Percentiles rank a stretch among this genome's conserved stretches.
These are phyloP conservation scores for Lacanobia oleracea DNA, from an alignment of 2,888 invertebrate species.

Conservation along the genomic window DNA sequence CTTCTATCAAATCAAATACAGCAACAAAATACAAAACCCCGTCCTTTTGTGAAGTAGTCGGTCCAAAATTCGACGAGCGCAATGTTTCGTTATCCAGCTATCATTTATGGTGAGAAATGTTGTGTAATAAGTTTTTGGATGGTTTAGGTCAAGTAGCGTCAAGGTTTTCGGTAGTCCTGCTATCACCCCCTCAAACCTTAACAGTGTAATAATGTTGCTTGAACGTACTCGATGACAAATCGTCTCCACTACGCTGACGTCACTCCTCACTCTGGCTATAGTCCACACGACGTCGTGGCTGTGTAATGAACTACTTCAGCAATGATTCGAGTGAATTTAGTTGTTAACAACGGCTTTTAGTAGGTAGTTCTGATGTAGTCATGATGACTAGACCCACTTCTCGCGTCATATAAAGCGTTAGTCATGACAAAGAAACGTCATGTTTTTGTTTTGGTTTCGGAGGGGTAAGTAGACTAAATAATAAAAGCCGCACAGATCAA, in stretches of 20 bases:
- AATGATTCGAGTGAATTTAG: conserved; percentile 35
- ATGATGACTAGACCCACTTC: conserved; percentile 14
- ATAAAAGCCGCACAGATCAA: too few relatives aligned
- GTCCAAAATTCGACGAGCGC: too few relatives aligned
- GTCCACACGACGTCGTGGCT: conserved; percentile 13
- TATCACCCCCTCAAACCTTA: background rate
- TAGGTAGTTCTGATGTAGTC: too few relatives aligned
- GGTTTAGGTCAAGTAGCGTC: too few relatives aligned
- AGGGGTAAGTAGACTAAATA: too few relatives aligned
- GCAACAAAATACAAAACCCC: too few relatives aligned
- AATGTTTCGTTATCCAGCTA: too few relatives aligned
- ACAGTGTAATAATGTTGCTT: background rate
- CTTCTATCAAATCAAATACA: too few relatives aligned
- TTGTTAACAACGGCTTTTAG: conserved; percentile 36
- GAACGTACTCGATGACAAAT: conserved; percentile 28
- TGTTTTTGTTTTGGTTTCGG: background rate
- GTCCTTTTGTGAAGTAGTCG: too few relatives aligned
- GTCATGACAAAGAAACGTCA: background rate
- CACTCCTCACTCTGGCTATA: conserved; percentile 10
- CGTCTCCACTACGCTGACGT: conserved; percentile 8
- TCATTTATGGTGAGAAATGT: too few relatives aligned
- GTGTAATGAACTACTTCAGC: conserved; percentile 15
- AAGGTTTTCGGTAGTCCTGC: too few relatives aligned
- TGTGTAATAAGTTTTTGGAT: too few relatives aligned
- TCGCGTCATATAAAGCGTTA: background rate